These are phyloP conservation scores for Chondrosia reniformis DNA, from an alignment of 37 sponge, comb jelly and placozoan genomes.

Conservation along the genomic window DNA sequence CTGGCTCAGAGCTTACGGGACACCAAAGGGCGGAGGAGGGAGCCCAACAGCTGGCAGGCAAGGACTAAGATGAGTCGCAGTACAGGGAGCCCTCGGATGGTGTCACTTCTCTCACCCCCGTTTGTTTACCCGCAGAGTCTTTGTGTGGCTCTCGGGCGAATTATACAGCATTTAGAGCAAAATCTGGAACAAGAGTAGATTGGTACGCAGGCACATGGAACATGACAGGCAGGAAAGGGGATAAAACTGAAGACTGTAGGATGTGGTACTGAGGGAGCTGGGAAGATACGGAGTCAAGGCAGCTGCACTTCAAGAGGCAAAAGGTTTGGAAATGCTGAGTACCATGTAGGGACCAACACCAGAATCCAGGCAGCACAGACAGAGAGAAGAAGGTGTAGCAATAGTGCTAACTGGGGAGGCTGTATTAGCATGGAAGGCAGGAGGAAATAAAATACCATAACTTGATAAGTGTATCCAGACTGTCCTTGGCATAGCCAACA, in stretches of 20 bases:
- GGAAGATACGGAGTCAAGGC: constrained; percentile 14
- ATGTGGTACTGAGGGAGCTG: constrained; percentile 14
- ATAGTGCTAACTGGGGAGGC: constrained; percentile 24
- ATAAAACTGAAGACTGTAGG: constrained; percentile 1
- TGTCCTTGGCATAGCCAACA: too few species aligned
- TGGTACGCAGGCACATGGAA: constrained; percentile 15
- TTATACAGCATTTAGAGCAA: constrained; percentile 5
- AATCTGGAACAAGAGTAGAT: constrained; percentile 1
- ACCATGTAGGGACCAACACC: neutral
- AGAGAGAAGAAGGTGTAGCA: constrained; percentile 46
- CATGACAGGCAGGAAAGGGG: constrained; percentile 1
- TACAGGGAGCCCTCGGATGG: constrained; percentile 14
- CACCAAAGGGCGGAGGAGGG: neutral
- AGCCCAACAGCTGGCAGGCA: constrained; percentile 11
- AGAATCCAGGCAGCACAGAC: neutral
- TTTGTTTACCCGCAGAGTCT: constrained; percentile 13
- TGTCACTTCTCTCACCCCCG: constrained; percentile 7
- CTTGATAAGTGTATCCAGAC: too few species aligned
- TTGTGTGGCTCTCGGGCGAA: constrained; percentile 16
- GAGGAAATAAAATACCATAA: too few species aligned
- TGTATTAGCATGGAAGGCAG: constrained; percentile 19
- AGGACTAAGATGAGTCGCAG: constrained; percentile 4
- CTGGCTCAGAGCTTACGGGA: constrained; percentile 7
- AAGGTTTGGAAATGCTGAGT: neutral
- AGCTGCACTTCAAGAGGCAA: constrained; percentile 5